phyloP scores from a whole-genome alignment of 2,113 vertebrate species.

The Argyrosomus japonicus region DNA sequence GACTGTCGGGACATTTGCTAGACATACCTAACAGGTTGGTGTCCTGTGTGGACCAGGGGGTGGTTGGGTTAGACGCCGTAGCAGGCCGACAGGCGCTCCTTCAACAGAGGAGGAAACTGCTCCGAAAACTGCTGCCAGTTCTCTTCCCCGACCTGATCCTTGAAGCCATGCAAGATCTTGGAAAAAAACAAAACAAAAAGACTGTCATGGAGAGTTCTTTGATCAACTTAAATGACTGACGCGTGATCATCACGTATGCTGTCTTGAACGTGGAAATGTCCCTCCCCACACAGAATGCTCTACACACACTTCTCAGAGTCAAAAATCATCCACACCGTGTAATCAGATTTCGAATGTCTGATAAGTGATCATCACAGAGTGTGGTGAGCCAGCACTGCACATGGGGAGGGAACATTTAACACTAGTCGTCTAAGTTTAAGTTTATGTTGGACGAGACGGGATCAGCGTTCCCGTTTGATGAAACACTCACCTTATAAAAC shows the following conservation, averaged over 20 bases:
- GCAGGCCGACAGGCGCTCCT: slow-evolving; percentile 93
- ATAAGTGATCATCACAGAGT: slow-evolving; percentile 67
- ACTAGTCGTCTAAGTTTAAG: neutral
- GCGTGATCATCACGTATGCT: too few species aligned
- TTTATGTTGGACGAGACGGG: neutral
- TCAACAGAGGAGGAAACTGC: slow-evolving; percentile 93
- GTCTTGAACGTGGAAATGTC: neutral
- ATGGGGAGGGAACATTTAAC: neutral
- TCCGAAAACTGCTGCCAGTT: slow-evolving; percentile 97
- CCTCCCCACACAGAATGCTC: neutral
- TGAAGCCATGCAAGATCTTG: slow-evolving; percentile 95
- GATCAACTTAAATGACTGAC: neutral
- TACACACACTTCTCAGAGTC: slow-evolving; percentile 67
- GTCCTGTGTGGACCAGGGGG: slow-evolving; percentile 70
- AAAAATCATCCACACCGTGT: slow-evolving; percentile 44
- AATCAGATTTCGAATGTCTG: slow-evolving; percentile 80
- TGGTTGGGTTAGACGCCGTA: slow-evolving; percentile 89
- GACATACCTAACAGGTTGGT: slow-evolving; percentile 77
- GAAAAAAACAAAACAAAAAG: neutral
- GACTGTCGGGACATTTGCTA: neutral
- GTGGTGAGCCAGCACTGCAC: slow-evolving; percentile 6
- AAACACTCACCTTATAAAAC: slow-evolving; percentile 91
- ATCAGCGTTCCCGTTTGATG: too few species aligned
- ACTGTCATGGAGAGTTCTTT: neutral
- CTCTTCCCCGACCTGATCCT: slow-evolving; percentile 94